Base-by-base conservation (phyloP, 2,797 vertebrate genomes). In the Numenius phaeopus region DNA sequence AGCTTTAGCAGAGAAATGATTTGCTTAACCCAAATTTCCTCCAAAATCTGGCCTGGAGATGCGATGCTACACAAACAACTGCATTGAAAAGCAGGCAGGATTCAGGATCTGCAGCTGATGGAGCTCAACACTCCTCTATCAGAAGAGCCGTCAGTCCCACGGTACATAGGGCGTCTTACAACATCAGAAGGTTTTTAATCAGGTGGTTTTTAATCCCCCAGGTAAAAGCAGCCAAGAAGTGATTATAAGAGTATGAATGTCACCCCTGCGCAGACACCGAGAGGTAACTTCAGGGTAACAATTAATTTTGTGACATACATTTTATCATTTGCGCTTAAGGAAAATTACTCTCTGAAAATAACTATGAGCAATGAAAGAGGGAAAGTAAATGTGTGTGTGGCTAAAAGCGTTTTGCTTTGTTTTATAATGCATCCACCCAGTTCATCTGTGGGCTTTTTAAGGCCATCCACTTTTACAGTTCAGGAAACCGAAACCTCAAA, bases 401-500 rank as follows among this genome's bases (percentile, higher is more conserved):
- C 46, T 83, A 77, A 77, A 88, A 78, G 42, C 2, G 1, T 72
- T 72, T 55, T 76, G 44, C 46, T 87, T 76, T 76, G 44, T 11
- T 76, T 88, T 71, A 57, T 27, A 49, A 64, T 9, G 19, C 40
- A 81, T 30, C 42, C 37, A 61, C 42, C 55, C 37, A 61, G 61
- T 11, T 83, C 10, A 73, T 6, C 26, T 65, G 37, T 5, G 40
- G 87, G 37, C 24, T 71, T 59, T 73, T 46, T 37, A 72, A 79
- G 49, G 32, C 24, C 67, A 65, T 34, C 57, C 47, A 58, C 47
- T 27, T 82, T 32, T 40, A 42, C 52, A 71, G 52, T 11, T 76
- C 44, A 54, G 61, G 72, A 89, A 94, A 89, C 32, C 22, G 18
- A 46, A 81, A 55, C n/a, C 30, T 71, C 58, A 71, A 86, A 86